Conservation (phyloP, 2,797 vertebrate genomes). For the Hafferia zeledoni region DNA sequence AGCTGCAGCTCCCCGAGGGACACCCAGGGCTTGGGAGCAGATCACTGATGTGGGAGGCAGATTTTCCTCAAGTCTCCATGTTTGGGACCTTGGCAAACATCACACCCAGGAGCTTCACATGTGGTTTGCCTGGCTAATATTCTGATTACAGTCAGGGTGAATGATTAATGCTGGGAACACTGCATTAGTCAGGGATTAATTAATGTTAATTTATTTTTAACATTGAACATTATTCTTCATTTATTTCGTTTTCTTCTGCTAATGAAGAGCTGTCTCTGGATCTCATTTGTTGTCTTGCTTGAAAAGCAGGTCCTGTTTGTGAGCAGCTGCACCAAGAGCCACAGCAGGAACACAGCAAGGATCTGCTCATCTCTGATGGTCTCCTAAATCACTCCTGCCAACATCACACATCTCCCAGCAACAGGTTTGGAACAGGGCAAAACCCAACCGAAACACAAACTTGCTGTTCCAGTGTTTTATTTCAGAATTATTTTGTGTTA, state of each 20-base stretch:
- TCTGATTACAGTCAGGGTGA: neutral
- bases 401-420: accelerated
- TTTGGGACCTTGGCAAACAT: neutral
- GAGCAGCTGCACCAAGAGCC: neutral
- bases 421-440: neutral
- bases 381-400: neutral
- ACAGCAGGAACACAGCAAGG: neutral
- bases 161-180: neutral
- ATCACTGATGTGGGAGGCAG: accelerated
- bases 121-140: neutral
- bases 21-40: accelerated
- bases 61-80: accelerated
- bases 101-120: accelerated
- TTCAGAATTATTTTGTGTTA: accelerated
- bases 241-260: neutral
- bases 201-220: constrained; percentile 32
- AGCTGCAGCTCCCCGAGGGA: neutral
- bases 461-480: neutral
- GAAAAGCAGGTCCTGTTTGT: neutral
- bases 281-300: neutral
- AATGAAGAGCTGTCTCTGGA: neutral
- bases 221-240: neutral
- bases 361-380: neutral
- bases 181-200: constrained; percentile 23
- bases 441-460: neutral